These are phyloP conservation scores for Castor canadensis DNA, from an alignment of 2,113 vertebrate genomes.

Conservation along the genomic window DNA sequence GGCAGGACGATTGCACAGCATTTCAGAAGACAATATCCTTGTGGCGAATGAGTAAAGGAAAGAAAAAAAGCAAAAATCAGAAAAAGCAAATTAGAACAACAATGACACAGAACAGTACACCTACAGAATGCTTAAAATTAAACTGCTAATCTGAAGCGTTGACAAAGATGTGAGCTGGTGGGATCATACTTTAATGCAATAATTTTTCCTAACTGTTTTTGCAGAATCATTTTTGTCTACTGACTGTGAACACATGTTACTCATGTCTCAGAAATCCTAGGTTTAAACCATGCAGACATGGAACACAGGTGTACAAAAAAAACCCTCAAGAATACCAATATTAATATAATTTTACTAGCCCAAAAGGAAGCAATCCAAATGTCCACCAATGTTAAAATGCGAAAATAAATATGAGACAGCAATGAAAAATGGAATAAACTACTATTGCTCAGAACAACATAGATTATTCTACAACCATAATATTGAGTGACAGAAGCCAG, in stretches of 20 bases:
- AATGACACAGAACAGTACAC: background rate
- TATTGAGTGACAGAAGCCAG: background rate
- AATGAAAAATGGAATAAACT: background rate
- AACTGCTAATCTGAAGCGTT: background rate
- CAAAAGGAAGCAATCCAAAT: background rate
- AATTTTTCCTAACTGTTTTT: background rate
- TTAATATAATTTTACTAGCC: background rate
- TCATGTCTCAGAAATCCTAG: background rate
- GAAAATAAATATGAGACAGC: background rate
- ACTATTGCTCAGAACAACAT: background rate
- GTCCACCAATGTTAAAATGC: background rate
- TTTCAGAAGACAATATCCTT: background rate
- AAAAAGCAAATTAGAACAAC: background rate
- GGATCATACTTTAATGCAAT: background rate
- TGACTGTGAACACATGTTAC: background rate
- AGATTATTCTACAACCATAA: background rate
- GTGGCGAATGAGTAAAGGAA: background rate
- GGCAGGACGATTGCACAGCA: background rate
- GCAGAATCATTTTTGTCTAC: background rate
- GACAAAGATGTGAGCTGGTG: background rate
- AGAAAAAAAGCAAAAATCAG: background rate
- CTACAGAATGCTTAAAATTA: background rate
- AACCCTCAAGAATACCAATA: background rate
- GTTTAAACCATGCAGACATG: background rate
- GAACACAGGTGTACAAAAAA: background rate